A percentile compares a stretch with the other conserved stretches of the same genome.
These are phyloP conservation scores for Chamaetylas fuelleborni DNA, from an alignment of 2,113 vertebrate genomes.

Conservation along the genomic window DNA sequence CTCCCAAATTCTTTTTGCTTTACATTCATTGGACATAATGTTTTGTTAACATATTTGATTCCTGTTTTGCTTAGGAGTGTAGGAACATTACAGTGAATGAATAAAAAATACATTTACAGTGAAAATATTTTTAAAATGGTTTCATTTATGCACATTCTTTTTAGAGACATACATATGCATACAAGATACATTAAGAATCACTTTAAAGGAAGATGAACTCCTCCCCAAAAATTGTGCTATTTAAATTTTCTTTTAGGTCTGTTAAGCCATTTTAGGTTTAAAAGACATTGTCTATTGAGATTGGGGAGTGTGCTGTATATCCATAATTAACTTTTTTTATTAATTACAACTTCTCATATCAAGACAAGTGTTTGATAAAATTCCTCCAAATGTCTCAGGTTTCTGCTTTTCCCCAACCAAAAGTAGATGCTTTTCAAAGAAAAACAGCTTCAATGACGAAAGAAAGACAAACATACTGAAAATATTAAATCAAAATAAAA, in stretches of 20 bases:
- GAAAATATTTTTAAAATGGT: not conserved
- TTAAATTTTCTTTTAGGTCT: not conserved
- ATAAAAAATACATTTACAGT: not conserved
- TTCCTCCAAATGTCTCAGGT: not conserved
- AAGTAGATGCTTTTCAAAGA: not conserved
- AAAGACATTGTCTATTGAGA: not conserved
- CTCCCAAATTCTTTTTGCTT: not conserved
- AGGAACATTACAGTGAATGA: not conserved
- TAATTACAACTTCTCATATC: not conserved
- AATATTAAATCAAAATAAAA: slow-evolving; percentile 5
- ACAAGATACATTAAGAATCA: not conserved
- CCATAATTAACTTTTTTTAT: not conserved
- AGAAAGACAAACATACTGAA: not conserved
- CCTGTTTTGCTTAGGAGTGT: not conserved
- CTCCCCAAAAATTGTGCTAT: rapidly evolving
- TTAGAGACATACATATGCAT: not conserved
- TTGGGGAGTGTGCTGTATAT: not conserved
- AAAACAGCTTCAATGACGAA: not conserved
- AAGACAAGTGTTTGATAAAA: not conserved
- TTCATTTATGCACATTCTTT: not conserved
- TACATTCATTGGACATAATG: not conserved
- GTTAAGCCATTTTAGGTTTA: not conserved
- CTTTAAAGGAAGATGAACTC: not conserved
- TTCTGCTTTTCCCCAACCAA: not conserved
- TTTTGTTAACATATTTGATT: not conserved